Evolutionary conservation across 2,113 vertebrate species (phyloP).

Genomic region (Pogona vitticeps): DNA sequence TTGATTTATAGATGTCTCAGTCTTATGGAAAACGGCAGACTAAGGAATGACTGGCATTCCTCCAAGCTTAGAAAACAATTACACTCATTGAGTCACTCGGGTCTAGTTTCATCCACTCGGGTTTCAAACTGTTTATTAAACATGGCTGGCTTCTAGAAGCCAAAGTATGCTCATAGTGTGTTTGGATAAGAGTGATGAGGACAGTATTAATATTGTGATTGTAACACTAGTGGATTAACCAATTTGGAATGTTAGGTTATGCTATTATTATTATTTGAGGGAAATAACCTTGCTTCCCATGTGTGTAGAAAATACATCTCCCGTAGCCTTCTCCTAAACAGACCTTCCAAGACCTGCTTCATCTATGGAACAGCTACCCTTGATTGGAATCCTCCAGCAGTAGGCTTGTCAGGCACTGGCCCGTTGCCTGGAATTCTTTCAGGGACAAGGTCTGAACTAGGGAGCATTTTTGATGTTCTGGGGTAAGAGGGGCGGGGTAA

Average conservation of each 20-base stretch:
- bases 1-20: conserved; percentile 24
- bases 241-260: background rate
- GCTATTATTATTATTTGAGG: background rate
- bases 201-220: background rate
- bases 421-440: too few species aligned
- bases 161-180: background rate
- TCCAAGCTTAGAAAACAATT: conserved; percentile 46
- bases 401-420: too few species aligned
- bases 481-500: too few species aligned
- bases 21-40: conserved; percentile 48
- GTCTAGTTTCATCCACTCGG: conserved; percentile 48
- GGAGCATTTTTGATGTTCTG: too few species aligned
- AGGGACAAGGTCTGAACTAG: too few species aligned
- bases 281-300: background rate
- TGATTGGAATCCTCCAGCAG: background rate
- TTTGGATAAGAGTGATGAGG: conserved; percentile 32
- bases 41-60: conserved; percentile 29
- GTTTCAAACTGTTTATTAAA: conserved; percentile 50
- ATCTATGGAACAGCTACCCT: background rate
- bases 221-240: background rate
- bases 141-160: conserved; percentile 28
- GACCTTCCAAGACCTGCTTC: background rate
- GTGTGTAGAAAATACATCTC: background rate
- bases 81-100: conserved; percentile 22
- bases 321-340: background rate